Evolutionary conservation across 2,113 vertebrate genomes (phyloP), one percentile per base, ranked within the genome.

Genomic region (Calyptomena viridis): DNA sequence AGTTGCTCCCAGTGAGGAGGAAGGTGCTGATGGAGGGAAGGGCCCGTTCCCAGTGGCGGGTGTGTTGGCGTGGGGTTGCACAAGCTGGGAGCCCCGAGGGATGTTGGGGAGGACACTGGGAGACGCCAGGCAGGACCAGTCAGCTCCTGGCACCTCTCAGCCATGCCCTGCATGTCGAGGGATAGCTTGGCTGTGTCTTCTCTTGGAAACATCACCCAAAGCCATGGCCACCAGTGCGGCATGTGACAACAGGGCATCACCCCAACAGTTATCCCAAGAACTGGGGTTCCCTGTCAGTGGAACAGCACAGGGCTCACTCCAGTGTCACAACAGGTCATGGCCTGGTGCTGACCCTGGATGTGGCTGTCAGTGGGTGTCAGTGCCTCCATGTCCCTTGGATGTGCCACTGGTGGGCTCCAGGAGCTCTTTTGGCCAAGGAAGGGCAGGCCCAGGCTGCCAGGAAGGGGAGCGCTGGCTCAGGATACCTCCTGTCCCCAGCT

Each of bases 21-120:
- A 56, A 30, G 79, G 37, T 44, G 86, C 33, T 76, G 93, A 58
- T 4, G 2, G 47, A 87, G 90, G 62, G 35, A 78, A 68, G 68
- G 71, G 46, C 50, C 19, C 1, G 2, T 42, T 89, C 59, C 52
- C 68, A 73, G 76, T 0, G 3, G 46, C 21, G 8, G 55, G 37
- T 23, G 80, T 84, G 91, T 86, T 95, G 87, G 93, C n/a, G 25
- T 91, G 59, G 80, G 44, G 39, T 92, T 90, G 87, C 76, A 73
- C 79, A 88, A 93, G 82, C 72, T 8, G 55, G 53, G 55, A 75
- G 60, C 78, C 67, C 1, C 0, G 11, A 23, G 47, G 53, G 42
- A 55, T 39, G 5, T 1, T 94, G 47, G 47, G 71, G 22, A 74
- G 52, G 62, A 75, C 90, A 60, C 79, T 4, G 35, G 64, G 39